Evolutionary conservation across 2,113 vertebrate genomes (phyloP), one percentile per base, ranked within the genome.

Genomic region (Orientallactaga bullata): DNA sequence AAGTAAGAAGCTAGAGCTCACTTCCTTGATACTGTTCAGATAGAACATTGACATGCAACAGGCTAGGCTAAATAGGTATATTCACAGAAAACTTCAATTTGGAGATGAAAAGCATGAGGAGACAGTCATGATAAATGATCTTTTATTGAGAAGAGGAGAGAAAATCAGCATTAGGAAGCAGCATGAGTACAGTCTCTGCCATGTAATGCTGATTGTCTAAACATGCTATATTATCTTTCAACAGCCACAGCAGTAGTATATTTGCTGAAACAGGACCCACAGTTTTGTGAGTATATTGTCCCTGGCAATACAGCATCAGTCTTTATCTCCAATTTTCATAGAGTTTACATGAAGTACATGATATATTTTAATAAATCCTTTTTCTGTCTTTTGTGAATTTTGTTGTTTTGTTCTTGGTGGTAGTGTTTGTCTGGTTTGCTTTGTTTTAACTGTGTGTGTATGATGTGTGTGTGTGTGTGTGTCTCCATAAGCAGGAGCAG

Each of bases 1-100:
- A 80, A 92, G 47, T 69, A 74, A 92, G 60, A 90, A 90, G 58
- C 72, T 35, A 94, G 74, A 91, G 68, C 7, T 93, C 72, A 87
- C 63, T 93, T 94, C 37, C 61, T 71, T 60, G 21, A 42, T 73
- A 35, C 61, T 35, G 72, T 79, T 63, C 8, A 26, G 20, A 42
- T 0, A 84, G 84, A 92, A 88, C n/a, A 35, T 28, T 42, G 42
- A 26, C 13, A 61, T n/a, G 9, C 71, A 86, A 83, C 21, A 47
- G 65, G 30, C 5, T 9, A 73, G 3, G 47, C 35, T 63, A 91
- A 21, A 55, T 24, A n/a, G 72, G 47, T 11, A 35, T 17, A 47
- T 16, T 23, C 35, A 51, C 12, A 4, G 21, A 72, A 91, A 94
- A 89, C 20, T 81, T 81, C 60, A 58, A 0, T 73, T 71, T 37